Percentiles rank a stretch among this genome's conserved stretches.
phyloP scores from a whole-genome alignment of 2,113 vertebrate species.

The Thermophis baileyi region DNA sequence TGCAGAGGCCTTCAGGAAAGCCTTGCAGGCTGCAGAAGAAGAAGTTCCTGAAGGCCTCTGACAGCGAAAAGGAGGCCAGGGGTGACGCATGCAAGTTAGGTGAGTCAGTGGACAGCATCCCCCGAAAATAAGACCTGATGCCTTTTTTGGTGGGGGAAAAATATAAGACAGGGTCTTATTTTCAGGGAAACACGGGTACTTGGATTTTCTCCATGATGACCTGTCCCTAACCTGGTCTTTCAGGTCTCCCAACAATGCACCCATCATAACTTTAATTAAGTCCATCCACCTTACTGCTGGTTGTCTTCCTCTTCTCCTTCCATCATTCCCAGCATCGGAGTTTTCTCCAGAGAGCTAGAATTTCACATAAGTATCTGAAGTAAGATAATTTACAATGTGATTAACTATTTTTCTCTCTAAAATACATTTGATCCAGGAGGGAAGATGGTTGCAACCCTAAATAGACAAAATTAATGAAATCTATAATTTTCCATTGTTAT shows the following conservation, averaged over 20 bases:
- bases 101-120: too few species aligned
- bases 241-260: background rate
- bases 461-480: conserved; percentile 29
- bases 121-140: too few species aligned
- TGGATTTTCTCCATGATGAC: background rate
- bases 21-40: too few species aligned
- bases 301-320: background rate
- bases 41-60: too few species aligned
- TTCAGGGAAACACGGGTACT: too few species aligned
- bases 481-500: background rate
- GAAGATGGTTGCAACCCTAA: background rate
- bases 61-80: too few species aligned
- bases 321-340: background rate
- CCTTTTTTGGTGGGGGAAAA: too few species aligned
- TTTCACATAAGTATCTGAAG: background rate
- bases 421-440: background rate
- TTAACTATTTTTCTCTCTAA: background rate
- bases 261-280: background rate
- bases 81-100: too few species aligned
- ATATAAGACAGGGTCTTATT: too few species aligned
- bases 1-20: too few species aligned
- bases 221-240: background rate
- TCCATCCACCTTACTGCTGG: background rate
- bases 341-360: background rate
- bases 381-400: background rate